Base-by-base conservation (phyloP, 2,888 invertebrate species). In the Trachelus tabidus region DNA sequence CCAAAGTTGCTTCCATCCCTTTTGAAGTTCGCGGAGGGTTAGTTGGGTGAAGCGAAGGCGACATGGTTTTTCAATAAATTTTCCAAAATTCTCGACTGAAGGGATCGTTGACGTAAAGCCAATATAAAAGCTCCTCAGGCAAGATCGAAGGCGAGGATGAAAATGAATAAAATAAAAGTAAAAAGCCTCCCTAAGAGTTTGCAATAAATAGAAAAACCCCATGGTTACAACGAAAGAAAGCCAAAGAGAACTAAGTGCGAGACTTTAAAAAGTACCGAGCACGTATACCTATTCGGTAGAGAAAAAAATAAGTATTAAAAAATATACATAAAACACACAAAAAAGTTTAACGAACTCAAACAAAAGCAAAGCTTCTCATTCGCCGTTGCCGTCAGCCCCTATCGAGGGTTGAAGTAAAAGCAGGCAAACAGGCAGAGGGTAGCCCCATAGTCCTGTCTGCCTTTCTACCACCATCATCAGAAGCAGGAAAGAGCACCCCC, bases 301-400 rank as follows among this genome's bases (percentile, higher is more conserved):
- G 37, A 56, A 23, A 56, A 15, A 56, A 9, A 23, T 56, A 56
- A 23, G 56, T 56, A 56, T 56, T 23, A 56, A 23, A 56, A 56
- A 56, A 23, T 9, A 56, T 56, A 23, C 56, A 6, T 9, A 2
- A 56, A 56, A 56, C 2, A 56, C 56, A 56, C 9, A 83, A 81
- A 83, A 84, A 84, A 86, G 87, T 86, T 87, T 85, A 87, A 87
- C 87, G 85, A 87, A 86, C 87, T 85, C 83, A 79, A 83, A 85
- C 85, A 83, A 87, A 23, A 85, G 87, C 83, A 82, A 71, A 34
- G 73, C 35, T 35, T 30, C 77, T 73, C 69, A 11, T 34, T 34
- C 71, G 33, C 71, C 71, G 6, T 35, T 23, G 56, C 56, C 23
- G 23, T 56, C 56, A 9, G 23, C 23, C 23, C 56, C 56, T 23